A percentile compares a stretch with the other conserved stretches of the same genome.
These are phyloP conservation scores for Alcis repandata DNA, from an alignment of 2,888 invertebrate genomes.

Conservation along the genomic window DNA sequence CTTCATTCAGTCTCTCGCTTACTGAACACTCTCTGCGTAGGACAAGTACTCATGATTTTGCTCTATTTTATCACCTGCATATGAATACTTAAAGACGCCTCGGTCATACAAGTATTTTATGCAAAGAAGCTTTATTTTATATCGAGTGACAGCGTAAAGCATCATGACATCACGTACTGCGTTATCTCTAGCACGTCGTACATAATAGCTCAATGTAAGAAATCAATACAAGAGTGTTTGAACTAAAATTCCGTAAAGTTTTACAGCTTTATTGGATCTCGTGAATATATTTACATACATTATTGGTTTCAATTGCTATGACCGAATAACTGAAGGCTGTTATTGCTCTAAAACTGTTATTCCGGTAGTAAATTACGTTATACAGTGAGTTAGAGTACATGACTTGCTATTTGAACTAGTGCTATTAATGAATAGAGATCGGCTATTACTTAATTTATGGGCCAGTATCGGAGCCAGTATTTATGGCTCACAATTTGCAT, in stretches of 20 bases:
- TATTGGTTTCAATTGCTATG: conserved; percentile 42
- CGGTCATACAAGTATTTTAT: too few species aligned
- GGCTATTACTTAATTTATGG: conserved; percentile 67
- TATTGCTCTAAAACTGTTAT: conserved; percentile 42
- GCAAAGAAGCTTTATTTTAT: too few species aligned
- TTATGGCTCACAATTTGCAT: conserved; percentile 70
- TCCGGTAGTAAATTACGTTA: conserved; percentile 42
- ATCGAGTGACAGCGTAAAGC: too few species aligned
- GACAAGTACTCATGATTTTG: too few species aligned
- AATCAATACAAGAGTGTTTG: conserved; percentile 44
- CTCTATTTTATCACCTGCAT: too few species aligned
- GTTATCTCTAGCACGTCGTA: too few species aligned
- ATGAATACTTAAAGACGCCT: too few species aligned
- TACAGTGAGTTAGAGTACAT: conserved; percentile 56
- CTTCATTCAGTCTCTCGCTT: too few species aligned
- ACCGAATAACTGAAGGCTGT: conserved; percentile 38
- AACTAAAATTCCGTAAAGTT: conserved; percentile 33
- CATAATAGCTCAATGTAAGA: conserved; percentile 5
- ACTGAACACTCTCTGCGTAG: too few species aligned
- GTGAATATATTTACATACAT: conserved; percentile 43
- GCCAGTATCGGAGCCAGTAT: conserved; percentile 61
- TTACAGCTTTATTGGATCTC: conserved; percentile 42
- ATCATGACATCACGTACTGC: too few species aligned
- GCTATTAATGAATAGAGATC: conserved; percentile 59
- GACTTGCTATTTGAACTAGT: conserved; percentile 61